phyloP scores from a whole-genome alignment of 2,113 vertebrate genomes.

The Todiramphus saurophagus region DNA sequence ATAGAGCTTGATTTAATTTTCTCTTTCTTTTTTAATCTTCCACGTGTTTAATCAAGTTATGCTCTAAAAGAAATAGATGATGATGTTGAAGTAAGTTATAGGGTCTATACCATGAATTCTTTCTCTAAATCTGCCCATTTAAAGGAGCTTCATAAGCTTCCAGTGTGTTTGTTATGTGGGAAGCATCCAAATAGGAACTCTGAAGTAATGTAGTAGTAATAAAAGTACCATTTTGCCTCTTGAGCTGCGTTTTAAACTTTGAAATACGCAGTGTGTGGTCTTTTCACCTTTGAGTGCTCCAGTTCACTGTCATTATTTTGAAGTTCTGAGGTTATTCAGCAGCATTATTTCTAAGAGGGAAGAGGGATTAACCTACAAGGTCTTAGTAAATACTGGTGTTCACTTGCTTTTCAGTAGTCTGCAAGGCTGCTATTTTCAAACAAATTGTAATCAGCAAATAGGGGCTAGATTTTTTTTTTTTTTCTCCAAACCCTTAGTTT shows the following conservation, averaged over 20 bases:
- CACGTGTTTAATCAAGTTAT: neutral
- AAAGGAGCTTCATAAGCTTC: neutral
- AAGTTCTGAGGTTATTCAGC: neutral
- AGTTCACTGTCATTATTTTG: neutral
- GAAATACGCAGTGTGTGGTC: neutral
- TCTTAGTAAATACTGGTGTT: neutral
- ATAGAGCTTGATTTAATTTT: constrained; percentile 1
- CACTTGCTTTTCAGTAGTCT: neutral
- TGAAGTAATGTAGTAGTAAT: neutral
- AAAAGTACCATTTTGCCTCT: neutral
- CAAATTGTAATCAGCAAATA: neutral
- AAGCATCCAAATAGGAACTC: neutral
- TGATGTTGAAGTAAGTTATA: neutral
- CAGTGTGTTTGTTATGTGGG: neutral
- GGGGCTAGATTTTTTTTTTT: neutral
- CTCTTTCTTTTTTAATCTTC: neutral
- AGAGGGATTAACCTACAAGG: neutral
- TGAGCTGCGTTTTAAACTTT: neutral
- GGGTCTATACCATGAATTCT: neutral
- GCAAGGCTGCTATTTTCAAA: neutral
- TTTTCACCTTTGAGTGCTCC: neutral
- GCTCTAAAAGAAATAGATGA: neutral
- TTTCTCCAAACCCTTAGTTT: neutral
- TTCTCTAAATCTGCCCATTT: neutral
- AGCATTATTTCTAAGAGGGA: neutral